These are phyloP conservation scores for Vireo altiloquus DNA, from an alignment of 2,113 vertebrate genomes.

Conservation along the genomic window DNA sequence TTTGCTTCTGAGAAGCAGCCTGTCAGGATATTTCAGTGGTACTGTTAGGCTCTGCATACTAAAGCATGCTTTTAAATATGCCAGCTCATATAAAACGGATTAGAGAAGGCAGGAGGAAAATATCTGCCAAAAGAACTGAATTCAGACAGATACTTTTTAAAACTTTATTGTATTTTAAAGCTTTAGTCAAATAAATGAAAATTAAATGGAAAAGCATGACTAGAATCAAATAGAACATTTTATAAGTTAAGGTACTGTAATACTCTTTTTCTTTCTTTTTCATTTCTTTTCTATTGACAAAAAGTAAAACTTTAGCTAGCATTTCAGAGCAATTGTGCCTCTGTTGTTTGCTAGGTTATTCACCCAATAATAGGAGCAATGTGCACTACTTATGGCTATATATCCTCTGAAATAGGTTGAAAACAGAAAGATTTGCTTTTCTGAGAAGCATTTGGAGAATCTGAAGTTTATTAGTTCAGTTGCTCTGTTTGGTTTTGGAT, in stretches of 20 bases:
- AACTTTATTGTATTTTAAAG: background rate
- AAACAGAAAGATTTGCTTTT: background rate
- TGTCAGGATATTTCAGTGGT: background rate
- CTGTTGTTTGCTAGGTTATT: background rate
- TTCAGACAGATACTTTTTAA: background rate
- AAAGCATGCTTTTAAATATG: background rate
- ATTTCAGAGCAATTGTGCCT: background rate
- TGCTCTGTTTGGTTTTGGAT: background rate
- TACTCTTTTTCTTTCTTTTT: background rate
- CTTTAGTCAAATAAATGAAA: background rate
- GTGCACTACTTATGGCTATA: background rate
- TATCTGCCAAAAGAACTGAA: background rate
- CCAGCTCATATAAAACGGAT: background rate
- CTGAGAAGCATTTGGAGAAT: background rate
- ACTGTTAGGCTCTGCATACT: background rate
- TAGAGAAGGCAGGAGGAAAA: background rate
- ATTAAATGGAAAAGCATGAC: background rate
- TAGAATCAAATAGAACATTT: background rate
- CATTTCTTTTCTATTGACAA: background rate
- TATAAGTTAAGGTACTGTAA: background rate
- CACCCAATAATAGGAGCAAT: background rate
- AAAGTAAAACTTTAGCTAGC: background rate
- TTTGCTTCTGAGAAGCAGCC: background rate
- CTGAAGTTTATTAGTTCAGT: background rate
- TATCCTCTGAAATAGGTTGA: background rate